Percentiles rank a stretch among this genome's conserved stretches.
Evolutionary conservation across 2,888 invertebrate genomes (phyloP).

Genomic region (Nemoura dubitans): DNA sequence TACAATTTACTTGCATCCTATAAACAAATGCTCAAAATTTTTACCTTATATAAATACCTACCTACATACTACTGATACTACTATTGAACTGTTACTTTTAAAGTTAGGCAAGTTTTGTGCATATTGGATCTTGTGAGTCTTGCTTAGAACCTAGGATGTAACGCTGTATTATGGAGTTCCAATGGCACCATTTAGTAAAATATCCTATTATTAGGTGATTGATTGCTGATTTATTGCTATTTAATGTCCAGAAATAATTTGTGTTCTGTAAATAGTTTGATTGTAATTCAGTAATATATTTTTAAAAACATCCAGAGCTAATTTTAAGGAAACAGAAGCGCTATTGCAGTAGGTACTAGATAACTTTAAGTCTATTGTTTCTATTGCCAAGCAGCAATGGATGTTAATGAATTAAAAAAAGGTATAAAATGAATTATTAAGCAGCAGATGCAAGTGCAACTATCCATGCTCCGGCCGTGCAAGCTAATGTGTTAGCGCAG

Average conservation of each 20-base stretch:
- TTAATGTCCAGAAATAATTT: neutral
- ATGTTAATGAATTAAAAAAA: neutral
- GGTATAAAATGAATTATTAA: neutral
- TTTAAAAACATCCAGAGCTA: neutral
- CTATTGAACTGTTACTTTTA: neutral
- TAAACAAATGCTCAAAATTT: conserved; percentile 12
- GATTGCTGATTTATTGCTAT: neutral
- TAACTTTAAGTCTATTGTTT: neutral
- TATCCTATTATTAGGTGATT: neutral
- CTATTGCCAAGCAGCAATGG: neutral
- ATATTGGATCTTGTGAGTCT: neutral
- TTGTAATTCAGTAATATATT: neutral
- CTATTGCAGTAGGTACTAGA: neutral
- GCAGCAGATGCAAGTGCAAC: neutral
- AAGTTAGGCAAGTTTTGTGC: neutral
- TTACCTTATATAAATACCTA: neutral
- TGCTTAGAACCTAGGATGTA: neutral
- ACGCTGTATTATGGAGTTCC: conserved; percentile 14
- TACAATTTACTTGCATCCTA: conserved; percentile 12
- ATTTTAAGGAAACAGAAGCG: neutral
- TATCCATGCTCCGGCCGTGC: neutral
- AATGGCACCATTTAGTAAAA: neutral
- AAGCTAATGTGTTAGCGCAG: neutral
- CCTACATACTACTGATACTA: neutral
- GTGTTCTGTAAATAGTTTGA: neutral